Evolutionary conservation across 1,140 invertebrate species (phyloP), one percentile per base, ranked within the genome.

Genomic region (Brachionus rubens): DNA sequence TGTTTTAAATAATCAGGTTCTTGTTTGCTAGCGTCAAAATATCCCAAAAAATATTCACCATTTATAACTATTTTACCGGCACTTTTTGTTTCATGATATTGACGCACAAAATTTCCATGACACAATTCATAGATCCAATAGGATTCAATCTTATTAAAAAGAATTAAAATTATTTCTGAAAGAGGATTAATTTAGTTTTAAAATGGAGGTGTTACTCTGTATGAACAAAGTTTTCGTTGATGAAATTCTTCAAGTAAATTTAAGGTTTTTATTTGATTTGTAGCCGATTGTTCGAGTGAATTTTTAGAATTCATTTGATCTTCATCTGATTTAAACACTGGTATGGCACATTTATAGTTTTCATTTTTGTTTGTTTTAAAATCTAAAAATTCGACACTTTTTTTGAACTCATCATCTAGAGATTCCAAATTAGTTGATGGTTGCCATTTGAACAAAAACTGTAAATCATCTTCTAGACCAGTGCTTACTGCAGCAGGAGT

Each of bases 41-140:
- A 75, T 3, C 72, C 72, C 2, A 75, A 30, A 56, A 16, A 59
- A 75, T 75, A 75, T 56, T 75, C 72, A 2, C 16, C 33, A 54
- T 10, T 41, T 21, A 75, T 41, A 9, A 40, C 19, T 40, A 54
- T 21, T 26, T 76, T 76, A 7, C 54, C 75, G 12, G 54, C 75
- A 40, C 10, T 59, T 43, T 65, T 59, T 21, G 52, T 48, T 33
- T 76, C 94, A 83, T 98, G 94, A 85, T 94, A 98, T 81, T 98
- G 96, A 10, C 91, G 86, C 2, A 98, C 88, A 83, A 91, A 90
- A 78, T 88, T 87, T 4, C 94, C 94, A 86, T 98, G 95, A 81
- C 96, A 98, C 9, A 98, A 86, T 85, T 98, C 94, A 86, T 98
- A 98, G 0, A 91, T 94, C 96, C 95, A 98, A 83, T 96, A 98